These are phyloP conservation scores for Phenacoccus solenopsis DNA, from an alignment of 1,140 invertebrate species.

Conservation along the genomic window DNA sequence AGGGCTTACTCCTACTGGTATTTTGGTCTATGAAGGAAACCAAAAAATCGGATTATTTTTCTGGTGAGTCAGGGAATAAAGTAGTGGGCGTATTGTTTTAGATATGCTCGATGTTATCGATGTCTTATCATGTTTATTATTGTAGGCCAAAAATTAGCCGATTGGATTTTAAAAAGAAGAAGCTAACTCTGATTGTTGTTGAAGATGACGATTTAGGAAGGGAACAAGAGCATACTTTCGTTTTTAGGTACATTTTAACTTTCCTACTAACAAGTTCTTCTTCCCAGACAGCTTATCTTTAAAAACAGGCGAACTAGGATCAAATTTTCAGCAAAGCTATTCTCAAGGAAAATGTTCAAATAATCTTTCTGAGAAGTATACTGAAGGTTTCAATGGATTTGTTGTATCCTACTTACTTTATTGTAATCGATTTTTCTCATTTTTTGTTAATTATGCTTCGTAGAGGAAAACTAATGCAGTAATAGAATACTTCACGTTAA, in stretches of 20 bases:
- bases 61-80: conserved; percentile 46
- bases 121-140: conserved; percentile 46
- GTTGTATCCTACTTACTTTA: too few relatives aligned
- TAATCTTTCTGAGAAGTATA: too few relatives aligned
- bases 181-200: conserved; percentile 84
- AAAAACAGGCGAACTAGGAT: too few relatives aligned
- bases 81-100: not conserved
- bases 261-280: too few relatives aligned
- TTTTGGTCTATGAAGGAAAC: conserved; percentile 87
- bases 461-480: too few relatives aligned
- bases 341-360: too few relatives aligned
- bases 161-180: conserved; percentile 91
- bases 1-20: conserved; percentile 94
- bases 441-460: too few relatives aligned
- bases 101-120: not conserved
- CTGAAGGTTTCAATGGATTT: too few relatives aligned
- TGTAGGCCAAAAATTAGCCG: conserved; percentile 95
- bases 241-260: conserved; percentile 43
- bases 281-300: too few relatives aligned
- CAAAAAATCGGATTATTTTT: conserved; percentile 98
- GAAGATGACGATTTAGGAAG: conserved; percentile 90
- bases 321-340: too few relatives aligned
- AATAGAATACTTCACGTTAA: too few relatives aligned
- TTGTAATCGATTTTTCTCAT: too few relatives aligned
- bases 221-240: conserved; percentile 87